Conservation (phyloP, 2,888 invertebrate species). For the Dugesia japonica region DNA sequence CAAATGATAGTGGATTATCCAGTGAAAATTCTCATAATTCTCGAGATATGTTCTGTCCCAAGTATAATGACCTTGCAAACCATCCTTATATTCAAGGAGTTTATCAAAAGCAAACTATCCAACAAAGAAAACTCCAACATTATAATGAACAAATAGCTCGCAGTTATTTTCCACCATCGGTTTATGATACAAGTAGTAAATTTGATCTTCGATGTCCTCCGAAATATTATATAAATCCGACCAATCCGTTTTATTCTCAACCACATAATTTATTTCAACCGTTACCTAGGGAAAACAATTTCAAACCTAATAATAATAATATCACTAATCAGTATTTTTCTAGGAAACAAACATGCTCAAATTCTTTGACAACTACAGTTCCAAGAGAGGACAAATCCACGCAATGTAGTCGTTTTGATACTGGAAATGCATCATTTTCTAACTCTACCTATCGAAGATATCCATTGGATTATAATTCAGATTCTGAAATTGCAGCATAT, state of each 20-base stretch:
- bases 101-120: neutral
- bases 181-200: constrained; percentile 6
- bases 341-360: neutral
- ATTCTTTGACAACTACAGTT: neutral
- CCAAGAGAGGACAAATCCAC: neutral
- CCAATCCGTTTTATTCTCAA: neutral
- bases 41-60: constrained; percentile 1
- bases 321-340: neutral
- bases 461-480: constrained; percentile 8
- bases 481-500: neutral
- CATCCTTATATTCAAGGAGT: constrained; percentile 6
- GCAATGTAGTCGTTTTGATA: neutral
- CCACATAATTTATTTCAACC: neutral
- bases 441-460: neutral
- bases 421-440: neutral
- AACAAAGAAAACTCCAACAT: neutral
- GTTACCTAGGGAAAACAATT: neutral
- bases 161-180: neutral
- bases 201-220: neutral
- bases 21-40: constrained; percentile 36
- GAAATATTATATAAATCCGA: neutral
- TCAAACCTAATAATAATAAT: neutral
- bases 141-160: neutral
- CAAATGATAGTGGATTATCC: constrained; percentile 37
- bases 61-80: neutral